Conservation (phyloP, 92 coral and sea anemone genomes). For the Porites divaricata region DNA sequence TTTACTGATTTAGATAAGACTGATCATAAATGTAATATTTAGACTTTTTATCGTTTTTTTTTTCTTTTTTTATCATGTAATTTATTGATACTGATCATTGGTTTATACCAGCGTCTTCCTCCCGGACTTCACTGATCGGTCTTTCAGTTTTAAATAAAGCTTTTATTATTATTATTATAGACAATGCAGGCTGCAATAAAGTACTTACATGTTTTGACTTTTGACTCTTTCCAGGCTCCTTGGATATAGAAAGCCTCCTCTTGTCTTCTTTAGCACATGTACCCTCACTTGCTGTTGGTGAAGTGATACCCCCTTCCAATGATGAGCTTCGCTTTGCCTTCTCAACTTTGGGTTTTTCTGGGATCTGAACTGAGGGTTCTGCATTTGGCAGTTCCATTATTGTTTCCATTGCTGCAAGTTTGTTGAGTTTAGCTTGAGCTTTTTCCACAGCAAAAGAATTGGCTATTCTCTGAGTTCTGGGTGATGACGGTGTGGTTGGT, state of each 20-base stretch:
- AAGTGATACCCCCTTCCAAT: conserved; percentile 38
- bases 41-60: too few relatives aligned
- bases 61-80: too few relatives aligned
- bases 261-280: conserved; percentile 39
- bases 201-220: conserved; percentile 83
- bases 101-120: too few relatives aligned
- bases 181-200: background rate
- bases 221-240: conserved; percentile 53
- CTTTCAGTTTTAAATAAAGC: too few relatives aligned
- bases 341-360: conserved; percentile 61
- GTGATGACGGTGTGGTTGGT: conserved; percentile 66
- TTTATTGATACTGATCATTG: too few relatives aligned
- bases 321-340: conserved; percentile 27
- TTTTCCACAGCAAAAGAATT: conserved; percentile 77
- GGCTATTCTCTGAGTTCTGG: conserved; percentile 59
- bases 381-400: conserved; percentile 81
- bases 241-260: conserved; percentile 41
- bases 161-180: too few relatives aligned
- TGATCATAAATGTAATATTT: too few relatives aligned
- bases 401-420: conserved; percentile 92
- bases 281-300: conserved; percentile 45
- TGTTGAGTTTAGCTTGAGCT: conserved; percentile 80
- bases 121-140: too few relatives aligned
- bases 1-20: too few relatives aligned
- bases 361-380: conserved; percentile 47